These are phyloP conservation scores for Trichopoda pennipes DNA, from an alignment of 2,888 invertebrate genomes.

Conservation along the genomic window DNA sequence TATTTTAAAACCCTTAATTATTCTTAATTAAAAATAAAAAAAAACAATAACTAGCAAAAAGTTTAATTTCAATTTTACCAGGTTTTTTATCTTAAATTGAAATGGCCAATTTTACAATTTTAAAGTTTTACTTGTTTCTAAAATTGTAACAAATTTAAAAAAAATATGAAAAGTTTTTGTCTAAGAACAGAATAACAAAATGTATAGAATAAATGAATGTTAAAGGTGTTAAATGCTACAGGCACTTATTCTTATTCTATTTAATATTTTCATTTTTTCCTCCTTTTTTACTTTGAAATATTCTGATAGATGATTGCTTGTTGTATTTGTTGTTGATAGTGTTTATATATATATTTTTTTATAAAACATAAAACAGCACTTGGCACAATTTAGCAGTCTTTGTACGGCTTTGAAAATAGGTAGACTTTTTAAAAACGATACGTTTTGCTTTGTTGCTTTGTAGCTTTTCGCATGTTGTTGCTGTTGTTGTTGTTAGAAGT, in stretches of 20 bases:
- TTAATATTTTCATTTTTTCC: neutral
- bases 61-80: neutral
- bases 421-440: constrained; percentile 5
- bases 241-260: constrained; percentile 26
- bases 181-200: constrained; percentile 1
- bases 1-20: neutral
- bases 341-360: too few species aligned
- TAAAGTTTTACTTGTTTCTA: neutral
- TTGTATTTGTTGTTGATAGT: constrained; percentile 9
- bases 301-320: constrained; percentile 48
- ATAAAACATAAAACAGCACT: constrained; percentile 45
- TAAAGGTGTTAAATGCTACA: constrained; percentile 48
- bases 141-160: neutral
- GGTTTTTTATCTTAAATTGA: neutral
- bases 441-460: constrained; percentile 8
- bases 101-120: neutral
- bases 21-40: neutral
- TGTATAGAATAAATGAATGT: constrained; percentile 8
- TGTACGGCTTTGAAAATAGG: constrained; percentile 40
- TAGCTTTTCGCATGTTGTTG: too few species aligned
- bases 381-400: constrained; percentile 55
- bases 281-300: neutral
- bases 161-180: neutral
- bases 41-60: neutral
- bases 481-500: constrained; percentile 13